These are phyloP conservation scores for Seriola aureovittata DNA, from an alignment of 2,113 vertebrate genomes.

Conservation along the genomic window DNA sequence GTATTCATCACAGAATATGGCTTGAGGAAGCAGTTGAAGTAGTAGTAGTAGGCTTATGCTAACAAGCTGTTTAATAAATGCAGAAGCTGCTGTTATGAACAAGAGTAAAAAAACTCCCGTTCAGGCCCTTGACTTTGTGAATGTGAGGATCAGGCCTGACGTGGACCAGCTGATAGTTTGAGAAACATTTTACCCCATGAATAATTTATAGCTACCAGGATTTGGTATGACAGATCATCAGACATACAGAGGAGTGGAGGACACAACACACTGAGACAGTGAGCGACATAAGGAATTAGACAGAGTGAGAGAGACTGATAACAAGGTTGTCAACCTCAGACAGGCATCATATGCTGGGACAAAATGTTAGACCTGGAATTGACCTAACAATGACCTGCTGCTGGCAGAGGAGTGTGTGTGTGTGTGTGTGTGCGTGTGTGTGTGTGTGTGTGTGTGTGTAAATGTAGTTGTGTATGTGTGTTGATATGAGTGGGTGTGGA, in stretches of 20 bases:
- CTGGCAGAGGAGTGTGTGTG: conserved; percentile 33
- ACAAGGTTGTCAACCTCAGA: conserved; percentile 54
- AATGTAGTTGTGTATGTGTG: too few relatives aligned
- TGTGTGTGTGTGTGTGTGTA: conserved; percentile 3
- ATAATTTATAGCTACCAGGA: conserved; percentile 34
- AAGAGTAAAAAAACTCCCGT: background rate
- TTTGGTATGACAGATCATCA: conserved; percentile 34
- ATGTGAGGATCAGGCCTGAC: background rate
- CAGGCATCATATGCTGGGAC: conserved; percentile 56
- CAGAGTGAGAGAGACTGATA: conserved; percentile 14
- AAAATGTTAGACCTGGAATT: conserved; percentile 66
- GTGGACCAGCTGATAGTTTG: conserved; percentile 14
- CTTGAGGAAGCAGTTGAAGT: background rate
- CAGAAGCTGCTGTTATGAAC: background rate
- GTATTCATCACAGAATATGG: background rate
- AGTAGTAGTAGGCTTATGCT: background rate
- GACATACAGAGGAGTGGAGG: conserved; percentile 32
- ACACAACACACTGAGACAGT: conserved; percentile 28
- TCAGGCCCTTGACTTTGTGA: background rate
- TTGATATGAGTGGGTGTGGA: too few relatives aligned
- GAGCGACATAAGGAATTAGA: conserved; percentile 4
- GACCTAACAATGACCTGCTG: conserved; percentile 47
- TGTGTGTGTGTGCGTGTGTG: background rate
- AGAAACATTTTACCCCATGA: conserved; percentile 46
- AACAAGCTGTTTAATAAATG: conserved; percentile 6